Evolutionary conservation across 1,140 invertebrate species (phyloP).

Genomic region (Drosophila subobscura): DNA sequence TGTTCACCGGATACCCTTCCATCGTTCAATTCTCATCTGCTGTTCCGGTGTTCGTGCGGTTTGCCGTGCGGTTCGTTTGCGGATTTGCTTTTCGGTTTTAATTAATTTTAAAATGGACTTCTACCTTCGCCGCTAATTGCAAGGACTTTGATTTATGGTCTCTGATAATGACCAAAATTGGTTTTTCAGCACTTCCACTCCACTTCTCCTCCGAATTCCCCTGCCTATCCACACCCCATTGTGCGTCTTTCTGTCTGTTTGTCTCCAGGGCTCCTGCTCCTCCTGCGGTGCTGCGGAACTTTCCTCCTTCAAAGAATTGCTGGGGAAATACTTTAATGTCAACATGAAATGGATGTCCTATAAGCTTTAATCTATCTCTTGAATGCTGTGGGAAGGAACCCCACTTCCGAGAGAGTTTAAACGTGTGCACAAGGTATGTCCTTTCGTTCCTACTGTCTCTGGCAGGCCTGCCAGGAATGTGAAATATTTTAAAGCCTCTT

Average conservation of each 20-base stretch:
- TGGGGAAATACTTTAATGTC: too few species aligned
- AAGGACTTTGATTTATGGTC: slow-evolving; percentile 60
- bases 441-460: too few species aligned
- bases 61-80: slow-evolving; percentile 54
- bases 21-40: slow-evolving; percentile 37
- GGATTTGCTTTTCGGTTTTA: slow-evolving; percentile 59
- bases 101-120: slow-evolving; percentile 60
- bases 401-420: too few species aligned
- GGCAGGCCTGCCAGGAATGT: too few species aligned
- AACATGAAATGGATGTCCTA: too few species aligned
- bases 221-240: slow-evolving; percentile 9
- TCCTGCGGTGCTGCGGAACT: too few species aligned
- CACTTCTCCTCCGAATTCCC: slow-evolving; percentile 11
- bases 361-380: too few species aligned
- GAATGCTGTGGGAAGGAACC: too few species aligned
- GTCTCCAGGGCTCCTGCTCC: too few species aligned
- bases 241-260: slow-evolving; percentile 27
- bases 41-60: slow-evolving; percentile 21
- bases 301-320: too few species aligned
- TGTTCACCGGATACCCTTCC: slow-evolving; percentile 31
- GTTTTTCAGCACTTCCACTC: slow-evolving; percentile 28
- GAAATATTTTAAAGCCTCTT: too few species aligned
- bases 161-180: slow-evolving; percentile 59
- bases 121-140: slow-evolving; percentile 58
- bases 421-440: too few species aligned